Evolutionary conservation across 2,797 vertebrate species (phyloP).

Genomic region (Chelmon rostratus): DNA sequence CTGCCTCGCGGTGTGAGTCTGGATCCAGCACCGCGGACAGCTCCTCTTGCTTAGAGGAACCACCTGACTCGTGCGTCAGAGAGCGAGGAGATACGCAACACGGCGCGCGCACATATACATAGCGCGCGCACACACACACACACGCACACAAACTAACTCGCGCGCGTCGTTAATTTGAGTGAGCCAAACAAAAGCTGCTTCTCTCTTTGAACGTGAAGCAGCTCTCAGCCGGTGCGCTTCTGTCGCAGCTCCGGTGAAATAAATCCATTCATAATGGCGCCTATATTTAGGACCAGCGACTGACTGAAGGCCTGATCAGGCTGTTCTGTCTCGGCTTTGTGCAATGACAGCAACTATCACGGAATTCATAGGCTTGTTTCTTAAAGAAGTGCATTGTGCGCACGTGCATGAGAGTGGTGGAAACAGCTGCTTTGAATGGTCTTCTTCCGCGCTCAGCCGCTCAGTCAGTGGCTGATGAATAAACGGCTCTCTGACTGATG

Average conservation of each 20-base stretch:
- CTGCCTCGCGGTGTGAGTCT: constrained; percentile 60
- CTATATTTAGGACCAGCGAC: constrained; percentile 23
- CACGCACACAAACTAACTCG: neutral
- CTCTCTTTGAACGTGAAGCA: constrained; percentile 23
- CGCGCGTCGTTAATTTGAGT: constrained; percentile 39
- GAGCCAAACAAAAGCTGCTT: constrained; percentile 36
- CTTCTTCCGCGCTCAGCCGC: neutral
- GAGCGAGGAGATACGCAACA: constrained; percentile 64
- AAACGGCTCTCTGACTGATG: neutral
- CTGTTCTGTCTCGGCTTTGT: neutral
- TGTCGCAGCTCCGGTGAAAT: constrained; percentile 35
- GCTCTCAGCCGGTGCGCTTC: neutral
- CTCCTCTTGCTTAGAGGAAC: constrained; percentile 83
- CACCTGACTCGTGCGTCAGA: constrained; percentile 85
- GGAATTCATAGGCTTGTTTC: neutral
- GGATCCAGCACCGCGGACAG: constrained; percentile 93
- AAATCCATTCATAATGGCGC: neutral
- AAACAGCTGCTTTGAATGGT: neutral
- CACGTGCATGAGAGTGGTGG: neutral
- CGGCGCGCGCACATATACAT: neutral
- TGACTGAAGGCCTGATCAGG: neutral
- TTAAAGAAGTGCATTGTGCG: neutral
- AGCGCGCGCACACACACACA: constrained; percentile 14
- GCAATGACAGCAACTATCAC: neutral
- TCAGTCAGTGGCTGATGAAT: neutral